A percentile compares a stretch with the other conserved stretches of the same genome.
phyloP scores from a whole-genome alignment of 35 echinoderm and acorn worm genomes.

The Heliocidaris erythrogramma region DNA sequence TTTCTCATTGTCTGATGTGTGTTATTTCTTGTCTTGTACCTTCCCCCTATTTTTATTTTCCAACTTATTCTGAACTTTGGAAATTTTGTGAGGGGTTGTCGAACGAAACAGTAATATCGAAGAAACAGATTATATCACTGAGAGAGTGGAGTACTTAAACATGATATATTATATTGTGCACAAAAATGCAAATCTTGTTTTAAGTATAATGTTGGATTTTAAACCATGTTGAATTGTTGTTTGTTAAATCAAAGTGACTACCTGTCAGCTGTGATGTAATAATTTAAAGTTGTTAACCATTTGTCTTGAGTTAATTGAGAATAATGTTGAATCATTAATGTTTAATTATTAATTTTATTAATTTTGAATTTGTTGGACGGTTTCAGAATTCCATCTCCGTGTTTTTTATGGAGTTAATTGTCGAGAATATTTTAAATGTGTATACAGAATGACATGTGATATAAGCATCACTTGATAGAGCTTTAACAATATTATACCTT shows the following conservation, averaged over 20 bases:
- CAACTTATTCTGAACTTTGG: slow-evolving; percentile 18
- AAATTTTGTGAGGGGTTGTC: slow-evolving; percentile 39
- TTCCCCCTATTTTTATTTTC: background rate
- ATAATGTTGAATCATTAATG: background rate
- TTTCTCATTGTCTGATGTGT: slow-evolving; percentile 11
- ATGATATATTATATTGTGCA: slow-evolving; percentile 32
- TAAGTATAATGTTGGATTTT: background rate
- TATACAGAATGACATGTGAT: background rate
- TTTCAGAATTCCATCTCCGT: background rate
- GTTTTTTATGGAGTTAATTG: background rate
- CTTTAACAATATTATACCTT: slow-evolving; percentile 4
- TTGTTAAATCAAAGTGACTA: background rate
- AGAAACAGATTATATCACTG: background rate
- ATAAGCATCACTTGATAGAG: background rate
- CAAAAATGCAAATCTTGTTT: background rate
- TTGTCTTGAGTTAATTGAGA: background rate
- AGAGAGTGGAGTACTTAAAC: background rate
- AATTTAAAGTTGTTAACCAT: background rate
- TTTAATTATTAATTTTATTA: background rate
- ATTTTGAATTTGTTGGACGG: background rate
- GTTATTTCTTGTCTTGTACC: background rate
- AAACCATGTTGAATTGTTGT: background rate
- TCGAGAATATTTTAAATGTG: background rate
- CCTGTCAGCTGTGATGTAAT: background rate
- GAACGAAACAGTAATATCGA: slow-evolving; percentile 27